These are phyloP conservation scores for Protonibea diacanthus DNA, from an alignment of 2,797 vertebrate species.

Conservation along the genomic window DNA sequence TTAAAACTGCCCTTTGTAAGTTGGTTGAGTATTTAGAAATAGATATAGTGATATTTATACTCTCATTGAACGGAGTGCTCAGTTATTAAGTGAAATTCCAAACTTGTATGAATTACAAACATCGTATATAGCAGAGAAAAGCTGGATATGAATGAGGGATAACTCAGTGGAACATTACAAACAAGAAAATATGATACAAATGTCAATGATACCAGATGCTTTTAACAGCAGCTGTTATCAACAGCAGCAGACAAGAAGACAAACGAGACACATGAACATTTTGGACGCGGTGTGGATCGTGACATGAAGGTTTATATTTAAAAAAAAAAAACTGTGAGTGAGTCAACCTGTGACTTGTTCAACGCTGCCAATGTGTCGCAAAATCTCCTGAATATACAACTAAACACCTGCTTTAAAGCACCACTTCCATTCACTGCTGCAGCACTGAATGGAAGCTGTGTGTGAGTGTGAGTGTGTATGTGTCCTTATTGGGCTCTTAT, in stretches of 20 bases:
- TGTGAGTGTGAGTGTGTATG: too few relatives aligned
- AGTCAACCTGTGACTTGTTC: neutral
- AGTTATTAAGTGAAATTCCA: neutral
- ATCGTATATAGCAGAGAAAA: neutral
- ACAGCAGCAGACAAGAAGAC: constrained; percentile 1
- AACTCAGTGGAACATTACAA: neutral
- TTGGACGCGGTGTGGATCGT: neutral
- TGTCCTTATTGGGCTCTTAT: neutral
- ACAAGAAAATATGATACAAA: neutral
- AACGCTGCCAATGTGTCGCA: neutral
- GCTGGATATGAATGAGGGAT: neutral
- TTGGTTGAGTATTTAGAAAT: too few relatives aligned
- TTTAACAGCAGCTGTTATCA: constrained; percentile 6
- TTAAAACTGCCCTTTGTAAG: too few relatives aligned
- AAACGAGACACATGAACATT: neutral
- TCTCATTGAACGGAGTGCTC: too few relatives aligned
- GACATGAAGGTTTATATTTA: constrained; percentile 6
- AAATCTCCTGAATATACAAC: neutral
- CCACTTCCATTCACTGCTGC: neutral
- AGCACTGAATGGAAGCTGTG: neutral
- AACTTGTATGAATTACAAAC: too few relatives aligned
- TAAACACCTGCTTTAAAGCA: neutral
- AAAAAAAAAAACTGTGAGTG: neutral
- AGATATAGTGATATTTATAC: too few relatives aligned
- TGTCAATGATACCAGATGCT: neutral